A percentile compares a stretch with the other conserved stretches of the same genome.
Conservation (phyloP, 2,113 vertebrate species). For the Suncus etruscus region DNA sequence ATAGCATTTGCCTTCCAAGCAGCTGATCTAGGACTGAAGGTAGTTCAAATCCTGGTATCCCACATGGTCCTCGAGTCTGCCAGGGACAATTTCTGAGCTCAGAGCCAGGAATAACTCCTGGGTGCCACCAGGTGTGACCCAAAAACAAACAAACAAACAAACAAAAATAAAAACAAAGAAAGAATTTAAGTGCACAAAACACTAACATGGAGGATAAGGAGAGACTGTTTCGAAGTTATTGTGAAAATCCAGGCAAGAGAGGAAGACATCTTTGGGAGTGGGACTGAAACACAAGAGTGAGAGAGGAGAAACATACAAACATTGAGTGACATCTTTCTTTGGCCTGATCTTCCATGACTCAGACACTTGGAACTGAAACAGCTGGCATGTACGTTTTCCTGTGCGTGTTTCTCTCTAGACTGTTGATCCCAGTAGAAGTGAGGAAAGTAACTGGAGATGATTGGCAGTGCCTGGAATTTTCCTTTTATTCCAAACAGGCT, state of each 20-base stretch:
- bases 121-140: no score
- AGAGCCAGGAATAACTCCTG: no score
- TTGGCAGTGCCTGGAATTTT: not conserved
- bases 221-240: not conserved
- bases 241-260: not conserved
- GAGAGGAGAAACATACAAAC: not conserved
- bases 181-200: no score
- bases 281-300: not conserved
- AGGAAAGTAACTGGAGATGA: not conserved
- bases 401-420: not conserved
- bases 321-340: not conserved
- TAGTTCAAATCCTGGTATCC: no score
- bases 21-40: no score
- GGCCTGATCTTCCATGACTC: not conserved
- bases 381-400: not conserved
- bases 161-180: no score
- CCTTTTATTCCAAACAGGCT: conserved; percentile 1
- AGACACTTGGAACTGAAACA: not conserved
- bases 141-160: no score
- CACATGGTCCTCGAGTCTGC: no score
- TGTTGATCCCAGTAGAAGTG: not conserved
- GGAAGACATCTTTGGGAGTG: not conserved
- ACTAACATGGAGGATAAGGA: not conserved
- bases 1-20: no score
- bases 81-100: no score